Percentiles rank a stretch among this genome's conserved stretches.
Evolutionary conservation across 2,113 vertebrate genomes (phyloP).

Genomic region (Malaclemys terrapin): DNA sequence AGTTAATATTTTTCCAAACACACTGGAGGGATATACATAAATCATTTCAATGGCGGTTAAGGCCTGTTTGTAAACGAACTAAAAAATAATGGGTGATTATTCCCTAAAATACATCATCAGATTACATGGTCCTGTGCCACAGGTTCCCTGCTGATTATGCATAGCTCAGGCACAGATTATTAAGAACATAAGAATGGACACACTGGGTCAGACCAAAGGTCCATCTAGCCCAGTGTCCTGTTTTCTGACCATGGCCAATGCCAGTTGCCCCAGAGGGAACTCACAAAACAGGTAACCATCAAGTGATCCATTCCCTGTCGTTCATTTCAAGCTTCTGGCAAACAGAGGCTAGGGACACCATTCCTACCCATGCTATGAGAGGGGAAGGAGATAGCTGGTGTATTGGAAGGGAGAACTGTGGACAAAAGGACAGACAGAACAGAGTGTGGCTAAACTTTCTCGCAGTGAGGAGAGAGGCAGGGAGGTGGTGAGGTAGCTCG

Average conservation of each 20-base stretch:
- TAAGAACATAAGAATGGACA: too few species aligned
- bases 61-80: conserved; percentile 40
- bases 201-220: too few species aligned
- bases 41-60: conserved; percentile 31
- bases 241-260: too few species aligned
- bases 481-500: neutral
- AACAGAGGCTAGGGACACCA: too few species aligned
- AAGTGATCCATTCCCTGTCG: too few species aligned
- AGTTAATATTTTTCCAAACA: conserved; percentile 17
- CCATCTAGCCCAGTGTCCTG: too few species aligned
- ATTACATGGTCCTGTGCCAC: neutral
- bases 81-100: conserved; percentile 30
- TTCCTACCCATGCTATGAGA: neutral
- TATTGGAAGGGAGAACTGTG: neutral
- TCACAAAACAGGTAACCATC: too few species aligned
- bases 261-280: too few species aligned
- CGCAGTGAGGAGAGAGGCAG: neutral
- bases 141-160: neutral
- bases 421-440: rapidly evolving
- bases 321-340: too few species aligned
- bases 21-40: conserved; percentile 1
- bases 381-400: neutral
- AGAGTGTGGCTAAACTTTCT: neutral
- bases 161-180: neutral
- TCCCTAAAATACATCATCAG: conserved; percentile 41